phyloP scores from a whole-genome alignment of 2,797 vertebrate species.

The Pteronotus mesoamericanus region DNA sequence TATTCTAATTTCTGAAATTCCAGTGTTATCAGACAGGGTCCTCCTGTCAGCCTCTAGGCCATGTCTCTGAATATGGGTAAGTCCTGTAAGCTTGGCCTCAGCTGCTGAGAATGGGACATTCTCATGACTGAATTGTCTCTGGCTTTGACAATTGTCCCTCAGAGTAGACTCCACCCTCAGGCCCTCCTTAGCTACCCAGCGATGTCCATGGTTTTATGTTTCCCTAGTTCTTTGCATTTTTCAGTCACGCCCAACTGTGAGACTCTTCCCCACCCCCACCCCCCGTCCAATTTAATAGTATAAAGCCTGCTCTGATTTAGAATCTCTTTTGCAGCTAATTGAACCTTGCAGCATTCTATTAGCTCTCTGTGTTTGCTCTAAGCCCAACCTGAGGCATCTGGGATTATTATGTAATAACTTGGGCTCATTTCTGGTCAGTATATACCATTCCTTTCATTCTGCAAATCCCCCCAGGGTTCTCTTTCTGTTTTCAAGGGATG shows the following conservation, averaged over 20 bases:
- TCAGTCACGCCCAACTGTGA: neutral
- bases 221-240: conserved; percentile 54
- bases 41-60: neutral
- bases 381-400: conserved; percentile 35
- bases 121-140: neutral
- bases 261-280: neutral
- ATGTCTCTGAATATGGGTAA: neutral
- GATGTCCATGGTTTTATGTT: neutral
- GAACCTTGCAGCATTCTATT: neutral
- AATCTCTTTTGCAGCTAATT: conserved; percentile 52
- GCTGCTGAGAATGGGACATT: neutral
- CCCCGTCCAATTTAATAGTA: conserved; percentile 23
- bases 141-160: neutral
- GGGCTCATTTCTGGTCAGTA: neutral
- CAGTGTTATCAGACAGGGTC: neutral
- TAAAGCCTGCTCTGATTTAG: conserved; percentile 45
- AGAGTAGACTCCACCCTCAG: neutral
- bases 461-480: conserved; percentile 22
- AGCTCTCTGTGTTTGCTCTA: conserved; percentile 38
- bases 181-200: neutral
- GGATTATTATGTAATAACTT: conserved; percentile 54
- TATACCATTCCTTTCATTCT: neutral
- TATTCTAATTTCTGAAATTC: neutral
- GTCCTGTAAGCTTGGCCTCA: neutral
- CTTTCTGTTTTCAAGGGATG: neutral